phyloP scores from a whole-genome alignment of 2,113 vertebrate species.

The Cinclus mexicanus region DNA sequence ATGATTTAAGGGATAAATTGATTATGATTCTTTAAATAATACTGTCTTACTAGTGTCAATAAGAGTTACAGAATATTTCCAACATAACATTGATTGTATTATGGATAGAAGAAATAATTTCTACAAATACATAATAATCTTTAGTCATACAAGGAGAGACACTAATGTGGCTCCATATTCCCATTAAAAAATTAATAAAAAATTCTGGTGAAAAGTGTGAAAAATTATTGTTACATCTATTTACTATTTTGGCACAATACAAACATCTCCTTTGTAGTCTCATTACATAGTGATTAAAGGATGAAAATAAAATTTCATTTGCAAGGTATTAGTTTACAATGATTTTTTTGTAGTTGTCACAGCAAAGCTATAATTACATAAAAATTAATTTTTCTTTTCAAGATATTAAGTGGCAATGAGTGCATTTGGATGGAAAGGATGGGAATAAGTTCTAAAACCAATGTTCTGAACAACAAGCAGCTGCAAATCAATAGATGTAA shows the following conservation, averaged over 20 bases:
- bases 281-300: neutral
- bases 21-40: neutral
- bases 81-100: neutral
- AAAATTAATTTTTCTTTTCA: constrained; percentile 26
- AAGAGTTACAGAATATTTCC: neutral
- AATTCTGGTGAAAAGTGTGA: neutral
- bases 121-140: neutral
- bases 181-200: neutral
- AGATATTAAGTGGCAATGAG: neutral
- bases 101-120: neutral
- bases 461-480: neutral
- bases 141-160: neutral
- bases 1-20: neutral
- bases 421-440: neutral
- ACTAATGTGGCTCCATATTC: neutral
- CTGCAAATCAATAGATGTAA: neutral
- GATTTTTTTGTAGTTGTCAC: neutral
- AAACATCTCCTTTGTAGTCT: neutral
- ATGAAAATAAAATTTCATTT: constrained; percentile 20
- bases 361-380: neutral
- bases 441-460: neutral
- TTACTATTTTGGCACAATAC: neutral
- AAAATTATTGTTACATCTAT: neutral
- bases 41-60: neutral
- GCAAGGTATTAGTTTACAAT: neutral